These are phyloP conservation scores for Corvus hawaiiensis DNA, from an alignment of 2,113 vertebrate genomes.

Conservation along the genomic window DNA sequence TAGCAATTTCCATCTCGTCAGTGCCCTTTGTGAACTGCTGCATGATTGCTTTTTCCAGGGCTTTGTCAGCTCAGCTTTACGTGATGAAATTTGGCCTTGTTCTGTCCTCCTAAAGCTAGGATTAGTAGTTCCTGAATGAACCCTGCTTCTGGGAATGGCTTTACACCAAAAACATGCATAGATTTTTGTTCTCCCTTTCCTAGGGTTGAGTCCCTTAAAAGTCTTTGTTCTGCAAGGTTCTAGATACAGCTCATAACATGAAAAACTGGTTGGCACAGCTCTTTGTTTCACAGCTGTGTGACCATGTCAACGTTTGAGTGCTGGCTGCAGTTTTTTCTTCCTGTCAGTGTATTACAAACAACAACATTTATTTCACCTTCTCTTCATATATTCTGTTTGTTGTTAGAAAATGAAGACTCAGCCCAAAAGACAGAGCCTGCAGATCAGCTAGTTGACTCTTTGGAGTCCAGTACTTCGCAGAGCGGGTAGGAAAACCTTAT, in stretches of 20 bases:
- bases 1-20: neutral
- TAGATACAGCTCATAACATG: neutral
- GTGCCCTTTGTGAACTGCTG: neutral
- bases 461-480: constrained; percentile 6
- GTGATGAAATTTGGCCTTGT: neutral
- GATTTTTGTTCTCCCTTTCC: neutral
- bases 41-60: neutral
- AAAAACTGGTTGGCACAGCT: neutral
- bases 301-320: neutral
- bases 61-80: neutral
- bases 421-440: constrained; percentile 7
- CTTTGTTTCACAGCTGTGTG: neutral
- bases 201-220: neutral
- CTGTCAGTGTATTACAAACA: neutral
- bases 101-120: neutral
- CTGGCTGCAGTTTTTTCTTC: neutral
- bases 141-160: neutral
- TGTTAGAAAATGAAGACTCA: constrained; percentile 67
- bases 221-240: neutral
- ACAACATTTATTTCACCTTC: neutral
- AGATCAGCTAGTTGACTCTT: neutral
- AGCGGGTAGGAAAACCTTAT: constrained; percentile 57
- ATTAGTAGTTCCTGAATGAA: neutral
- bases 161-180: neutral
- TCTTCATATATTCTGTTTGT: neutral